Evolutionary conservation across 2,797 vertebrate genomes (phyloP).

Genomic region (Micropoecilia bifurca): DNA sequence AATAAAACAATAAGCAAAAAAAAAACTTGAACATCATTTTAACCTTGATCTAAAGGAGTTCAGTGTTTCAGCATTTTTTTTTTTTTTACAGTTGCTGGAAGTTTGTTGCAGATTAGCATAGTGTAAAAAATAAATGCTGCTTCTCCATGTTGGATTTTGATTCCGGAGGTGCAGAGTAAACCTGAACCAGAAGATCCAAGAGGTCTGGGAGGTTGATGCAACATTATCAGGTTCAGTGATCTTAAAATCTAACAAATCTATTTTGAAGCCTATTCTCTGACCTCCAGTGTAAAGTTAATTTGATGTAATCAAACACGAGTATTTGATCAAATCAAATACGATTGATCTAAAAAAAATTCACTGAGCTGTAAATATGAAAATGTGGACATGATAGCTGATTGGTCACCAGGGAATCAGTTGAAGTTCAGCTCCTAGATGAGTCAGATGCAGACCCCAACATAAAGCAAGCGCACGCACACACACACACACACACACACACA

Average conservation of each 20-base stretch:
- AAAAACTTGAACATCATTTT: background rate
- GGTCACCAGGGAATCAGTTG: background rate
- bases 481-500: background rate
- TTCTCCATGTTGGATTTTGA: background rate
- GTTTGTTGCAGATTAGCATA: background rate
- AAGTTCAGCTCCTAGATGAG: slow-evolving; percentile 5
- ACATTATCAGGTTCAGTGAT: background rate
- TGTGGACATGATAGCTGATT: background rate
- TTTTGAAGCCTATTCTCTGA: background rate
- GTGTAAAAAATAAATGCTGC: background rate
- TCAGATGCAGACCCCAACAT: slow-evolving; percentile 1
- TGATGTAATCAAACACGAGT: no score
- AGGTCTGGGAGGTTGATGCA: background rate
- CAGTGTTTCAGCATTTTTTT: background rate
- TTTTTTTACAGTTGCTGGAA: background rate
- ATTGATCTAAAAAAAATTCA: background rate
- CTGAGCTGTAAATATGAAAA: no score
- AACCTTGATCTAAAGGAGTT: background rate
- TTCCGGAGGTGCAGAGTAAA: background rate
- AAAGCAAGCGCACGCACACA: background rate
- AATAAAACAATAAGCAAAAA: no score
- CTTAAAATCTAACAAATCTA: background rate
- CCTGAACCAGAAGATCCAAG: background rate
- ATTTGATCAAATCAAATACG: no score
- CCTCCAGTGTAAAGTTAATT: background rate